Evolutionary conservation across 2,113 vertebrate species (phyloP).

Genomic region (Poeciliopsis retropinna): DNA sequence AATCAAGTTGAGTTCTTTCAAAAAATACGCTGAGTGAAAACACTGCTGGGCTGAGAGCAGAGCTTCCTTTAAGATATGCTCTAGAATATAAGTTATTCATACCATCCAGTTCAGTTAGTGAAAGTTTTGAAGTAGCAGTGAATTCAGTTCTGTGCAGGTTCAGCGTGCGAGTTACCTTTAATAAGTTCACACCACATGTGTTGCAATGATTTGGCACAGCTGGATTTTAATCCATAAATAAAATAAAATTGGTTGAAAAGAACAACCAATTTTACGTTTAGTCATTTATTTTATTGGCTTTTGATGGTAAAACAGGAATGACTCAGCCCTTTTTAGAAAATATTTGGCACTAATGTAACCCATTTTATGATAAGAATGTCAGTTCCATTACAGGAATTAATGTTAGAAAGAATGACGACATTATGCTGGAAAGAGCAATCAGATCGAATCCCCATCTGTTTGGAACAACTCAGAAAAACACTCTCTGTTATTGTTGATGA

Average conservation of each 20-base stretch:
- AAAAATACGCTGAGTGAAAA: conserved; percentile 10
- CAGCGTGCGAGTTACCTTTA: neutral
- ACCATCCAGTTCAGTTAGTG: neutral
- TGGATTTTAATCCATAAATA: neutral
- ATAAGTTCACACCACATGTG: neutral
- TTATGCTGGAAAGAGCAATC: neutral
- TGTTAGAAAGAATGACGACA: neutral
- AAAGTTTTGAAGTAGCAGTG: neutral
- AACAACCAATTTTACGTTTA: neutral
- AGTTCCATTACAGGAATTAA: neutral
- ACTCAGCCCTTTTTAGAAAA: neutral
- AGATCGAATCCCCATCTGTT: neutral
- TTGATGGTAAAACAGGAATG: neutral
- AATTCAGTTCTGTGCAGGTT: neutral
- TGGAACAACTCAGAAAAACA: neutral
- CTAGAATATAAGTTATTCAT: neutral
- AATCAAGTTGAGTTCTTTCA: conserved; percentile 31
- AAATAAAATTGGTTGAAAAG: neutral
- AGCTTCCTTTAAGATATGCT: conserved; percentile 7
- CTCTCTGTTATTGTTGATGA: too few species aligned
- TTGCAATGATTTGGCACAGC: neutral
- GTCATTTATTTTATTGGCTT: neutral
- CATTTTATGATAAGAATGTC: neutral
- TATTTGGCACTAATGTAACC: neutral
- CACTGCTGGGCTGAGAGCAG: neutral